Percentiles rank a stretch among this genome's conserved stretches.
Conservation (phyloP, 2,113 vertebrate species). For the Pica pica region DNA sequence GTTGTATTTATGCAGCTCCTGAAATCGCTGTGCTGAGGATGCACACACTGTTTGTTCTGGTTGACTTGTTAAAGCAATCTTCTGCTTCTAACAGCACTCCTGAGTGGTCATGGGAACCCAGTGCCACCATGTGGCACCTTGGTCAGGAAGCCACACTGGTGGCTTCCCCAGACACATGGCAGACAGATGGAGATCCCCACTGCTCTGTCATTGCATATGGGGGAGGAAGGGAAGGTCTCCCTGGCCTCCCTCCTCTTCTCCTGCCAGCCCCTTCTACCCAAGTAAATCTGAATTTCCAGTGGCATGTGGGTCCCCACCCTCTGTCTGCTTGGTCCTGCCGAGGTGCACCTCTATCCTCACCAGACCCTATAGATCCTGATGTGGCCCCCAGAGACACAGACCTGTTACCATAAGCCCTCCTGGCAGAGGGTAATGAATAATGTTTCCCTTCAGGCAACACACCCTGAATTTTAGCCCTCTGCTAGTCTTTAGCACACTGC, state of each 20-base stretch:
- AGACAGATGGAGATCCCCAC: not conserved
- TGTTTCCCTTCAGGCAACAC: not conserved
- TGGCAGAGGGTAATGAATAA: not conserved
- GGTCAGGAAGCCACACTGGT: not conserved
- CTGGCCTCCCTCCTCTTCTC: not conserved
- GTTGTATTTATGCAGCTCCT: not conserved
- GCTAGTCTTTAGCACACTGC: not conserved
- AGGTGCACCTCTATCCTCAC: not conserved
- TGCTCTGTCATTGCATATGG: not conserved
- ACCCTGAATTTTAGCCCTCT: not conserved
- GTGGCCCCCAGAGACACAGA: not conserved
- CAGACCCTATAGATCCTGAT: not conserved
- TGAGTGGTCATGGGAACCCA: not conserved
- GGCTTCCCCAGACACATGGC: accelerated
- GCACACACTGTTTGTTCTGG: not conserved
- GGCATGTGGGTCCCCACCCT: not conserved
- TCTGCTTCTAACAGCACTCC: not conserved
- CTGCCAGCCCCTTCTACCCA: not conserved
- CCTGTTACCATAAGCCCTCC: not conserved
- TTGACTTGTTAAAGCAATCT: not conserved
- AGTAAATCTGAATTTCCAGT: not conserved
- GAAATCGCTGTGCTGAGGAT: not conserved
- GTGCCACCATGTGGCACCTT: not conserved
- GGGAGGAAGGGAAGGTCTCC: not conserved
- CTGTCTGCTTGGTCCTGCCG: not conserved